phyloP scores from a whole-genome alignment of 2,113 vertebrate genomes.

The Cinclus cinclus region DNA sequence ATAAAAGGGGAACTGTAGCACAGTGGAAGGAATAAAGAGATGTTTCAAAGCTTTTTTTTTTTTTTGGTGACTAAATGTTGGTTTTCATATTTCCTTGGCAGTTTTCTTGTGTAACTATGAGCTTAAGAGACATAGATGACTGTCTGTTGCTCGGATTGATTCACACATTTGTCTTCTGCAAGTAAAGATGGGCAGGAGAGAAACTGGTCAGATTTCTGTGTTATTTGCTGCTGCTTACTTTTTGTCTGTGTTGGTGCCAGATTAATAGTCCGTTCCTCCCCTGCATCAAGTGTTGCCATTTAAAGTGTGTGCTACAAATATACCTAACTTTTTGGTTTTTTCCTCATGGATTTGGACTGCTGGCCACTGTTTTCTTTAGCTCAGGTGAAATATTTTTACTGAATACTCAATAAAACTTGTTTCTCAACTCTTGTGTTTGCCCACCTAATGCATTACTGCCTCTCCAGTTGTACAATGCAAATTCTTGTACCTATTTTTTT shows the following conservation, averaged over 20 bases:
- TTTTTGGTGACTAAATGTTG: not conserved
- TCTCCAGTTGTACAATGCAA: not conserved
- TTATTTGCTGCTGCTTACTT: not conserved
- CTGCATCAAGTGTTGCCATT: not conserved
- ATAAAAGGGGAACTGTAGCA: not conserved
- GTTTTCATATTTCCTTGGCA: not conserved
- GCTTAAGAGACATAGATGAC: not conserved
- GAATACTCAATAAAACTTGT: not conserved
- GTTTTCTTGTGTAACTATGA: not conserved
- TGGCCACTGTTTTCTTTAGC: not conserved
- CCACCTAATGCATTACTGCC: not conserved
- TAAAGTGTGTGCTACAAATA: not conserved
- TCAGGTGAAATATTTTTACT: not conserved
- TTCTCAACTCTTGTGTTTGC: not conserved
- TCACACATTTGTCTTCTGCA: not conserved
- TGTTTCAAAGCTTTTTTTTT: not conserved
- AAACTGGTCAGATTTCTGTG: not conserved
- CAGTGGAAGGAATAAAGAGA: not conserved
- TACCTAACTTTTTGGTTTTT: not conserved
- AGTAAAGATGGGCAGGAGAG: not conserved
- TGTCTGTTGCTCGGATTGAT: not conserved
- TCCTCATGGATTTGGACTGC: not conserved
- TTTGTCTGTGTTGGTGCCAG: not conserved
- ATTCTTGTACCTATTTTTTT: not conserved
- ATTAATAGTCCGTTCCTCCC: not conserved